Base-by-base conservation (phyloP, 2,888 invertebrate species). In the Drosophila heteroneura region DNA sequence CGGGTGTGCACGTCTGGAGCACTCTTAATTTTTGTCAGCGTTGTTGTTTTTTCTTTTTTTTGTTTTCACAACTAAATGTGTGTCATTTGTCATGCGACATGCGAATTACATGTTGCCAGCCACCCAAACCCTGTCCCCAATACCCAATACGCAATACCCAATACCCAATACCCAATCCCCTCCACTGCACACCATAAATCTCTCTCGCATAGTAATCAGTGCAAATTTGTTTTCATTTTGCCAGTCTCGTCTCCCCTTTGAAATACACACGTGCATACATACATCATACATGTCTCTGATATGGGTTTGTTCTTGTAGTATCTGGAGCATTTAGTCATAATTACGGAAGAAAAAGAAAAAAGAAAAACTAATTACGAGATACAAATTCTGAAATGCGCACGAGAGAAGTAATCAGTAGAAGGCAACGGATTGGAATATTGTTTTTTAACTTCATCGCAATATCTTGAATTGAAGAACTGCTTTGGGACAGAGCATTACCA, bases 81-180 rank as follows among this genome's bases (percentile, higher is more conserved):
- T 76, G 79, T 76, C 72, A 79, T 79, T 81, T 72, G 81, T 76
- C 81, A 76, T 66, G n/a, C 30, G 65, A 65, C 61, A 71, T 67
- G 60, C 52, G 70, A 66, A 70, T 70, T 66, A 79, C 59, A 70
- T 60, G 63, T 54, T 35, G 49, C 47, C 70, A 47, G 22, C 51
- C 49, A 52, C 35, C 56, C 41, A 58, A 2, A 9, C 16, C 9
- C 47, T 9, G 26, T 16, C 16, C 26, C 47, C 44, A 52, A 37
- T 37, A 56, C 26, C 37, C 54, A 35, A 14, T 6, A 14, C 26
- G 1, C 54, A n/a, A 2, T 30, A 30, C 39, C 28, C 39, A 16
- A 2, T 30, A 30, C 39, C 28, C 39, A 16, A n/a, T 22, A 2
- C 2, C 32, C 6, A 41, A 7, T 33, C 26, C 19, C 16, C 35